Base-by-base conservation (phyloP, 2,888 invertebrate species). In the Chymomyza procnemis region DNA sequence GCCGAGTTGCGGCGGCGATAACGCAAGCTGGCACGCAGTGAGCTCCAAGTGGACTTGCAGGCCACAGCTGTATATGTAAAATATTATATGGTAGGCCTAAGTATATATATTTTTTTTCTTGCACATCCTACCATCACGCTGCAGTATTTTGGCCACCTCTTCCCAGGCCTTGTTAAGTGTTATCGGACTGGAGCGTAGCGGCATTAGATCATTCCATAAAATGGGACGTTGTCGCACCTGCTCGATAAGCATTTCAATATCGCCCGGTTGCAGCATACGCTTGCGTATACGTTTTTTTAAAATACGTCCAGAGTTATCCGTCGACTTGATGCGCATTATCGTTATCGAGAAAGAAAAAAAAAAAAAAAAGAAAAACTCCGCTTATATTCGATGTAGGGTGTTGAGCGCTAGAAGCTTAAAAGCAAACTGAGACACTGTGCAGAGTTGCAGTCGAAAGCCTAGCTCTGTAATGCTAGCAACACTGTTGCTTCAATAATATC, bases 41-140 rank as follows among this genome's bases (percentile, higher is more conserved):
- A 50, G 50, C 50, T 50, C 50, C 50, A 50, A 50, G 50, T 50
- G 16, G 50, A 50, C 50, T 50, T 50, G 50, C 50, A 50, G 16
- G 50, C 50, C 18, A 14, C 18, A 12, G 19, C 50, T 50, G 50
- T 18, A 8, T 19, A 50, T 18, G 14, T 5, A 50, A 3, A 14
- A 19, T n/a, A 18, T 50, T 50, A 26, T 50, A n/a, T 50, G 3
- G 9, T 3, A 8, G 1, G 19, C 50, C 14, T 18, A 19, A 9
- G 18, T 18, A 50, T 8, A 19, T 50, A 19, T 47, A 47, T 16
- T 4, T 47, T 6, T 3, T 16, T 47, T 18, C 50, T 50, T 6
- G 26, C 26, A 26, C 26, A 1, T 26, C 26, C 26, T 50, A 50
- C 50, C 18, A 8, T 50, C 50, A 16, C 18, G 50, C 19, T 50